Base-by-base conservation (phyloP, 1,140 invertebrate species). In the Papilio helenus region DNA sequence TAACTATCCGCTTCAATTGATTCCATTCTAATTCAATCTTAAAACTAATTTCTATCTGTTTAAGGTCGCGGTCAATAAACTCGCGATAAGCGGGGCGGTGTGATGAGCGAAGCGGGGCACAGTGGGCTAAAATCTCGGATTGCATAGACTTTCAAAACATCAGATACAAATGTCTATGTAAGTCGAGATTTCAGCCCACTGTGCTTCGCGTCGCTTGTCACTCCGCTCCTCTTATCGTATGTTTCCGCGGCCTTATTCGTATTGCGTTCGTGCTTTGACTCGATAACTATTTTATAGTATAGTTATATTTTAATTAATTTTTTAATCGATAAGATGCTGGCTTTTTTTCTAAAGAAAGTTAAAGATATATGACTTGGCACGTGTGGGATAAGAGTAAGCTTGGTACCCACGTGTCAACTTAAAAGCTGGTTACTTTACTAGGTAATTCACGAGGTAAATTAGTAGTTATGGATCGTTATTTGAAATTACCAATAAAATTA, bases 21-120 rank as follows among this genome's bases (percentile, higher is more conserved):
- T 83, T 82, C 73, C 73, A 80, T 82, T 83, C 81, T 85, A 83
- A 86, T 84, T 84, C 83, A 86, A 84, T 86, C 84, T 86, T 51
- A 80, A 83, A 81, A 74, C 68, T 84, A 79, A 81, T 82, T 81
- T 80, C 79, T 84, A 82, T 42, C 74, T 76, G 80, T 84, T 84
- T 79, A 79, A 80, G 34, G 34, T 39, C 34, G 34, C 7, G 34
- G 34, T 39, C 34, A 39, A 39, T 39, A 39, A 7, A 39, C 34
- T 39, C 8, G 34, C 7, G 34, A 39, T 39, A 39, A 39, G 34
- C 34, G 34, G 34, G 7, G 34, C 34, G 34, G 34, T 34, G 34
- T 39, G 7, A 39, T 39, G 7, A 39, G 34, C 34, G 34, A 4
- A 39, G 34, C 34, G 34, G 34, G 34, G 34, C 4, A 39, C 34